A percentile compares a stretch with the other conserved stretches of the same genome.
These are phyloP conservation scores for Channa striata DNA, from an alignment of 2,797 vertebrate genomes.

Conservation along the genomic window DNA sequence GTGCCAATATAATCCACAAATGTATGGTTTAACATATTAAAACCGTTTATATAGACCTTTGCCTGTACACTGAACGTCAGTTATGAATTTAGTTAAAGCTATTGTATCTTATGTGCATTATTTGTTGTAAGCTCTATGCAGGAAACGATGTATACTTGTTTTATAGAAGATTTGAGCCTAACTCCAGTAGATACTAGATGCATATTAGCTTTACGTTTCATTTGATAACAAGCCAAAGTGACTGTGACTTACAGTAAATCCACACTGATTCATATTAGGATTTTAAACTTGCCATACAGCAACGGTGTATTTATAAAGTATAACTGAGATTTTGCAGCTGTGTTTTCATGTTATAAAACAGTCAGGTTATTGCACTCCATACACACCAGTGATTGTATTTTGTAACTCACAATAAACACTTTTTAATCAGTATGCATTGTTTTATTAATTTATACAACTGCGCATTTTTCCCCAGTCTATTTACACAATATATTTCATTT, in stretches of 20 bases:
- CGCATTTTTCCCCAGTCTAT: slow-evolving; percentile 61
- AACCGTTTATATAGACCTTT: slow-evolving; percentile 10
- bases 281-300: too few relatives aligned
- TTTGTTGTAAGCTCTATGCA: neutral
- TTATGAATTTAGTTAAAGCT: neutral
- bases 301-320: neutral
- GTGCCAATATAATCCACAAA: slow-evolving; percentile 72
- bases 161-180: neutral
- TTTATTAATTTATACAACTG: slow-evolving; percentile 82
- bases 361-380: neutral
- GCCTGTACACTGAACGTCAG: slow-evolving; percentile 39
- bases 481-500: slow-evolving; percentile 80
- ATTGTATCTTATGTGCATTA: slow-evolving; percentile 13
- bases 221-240: neutral
- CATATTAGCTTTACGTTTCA: neutral
- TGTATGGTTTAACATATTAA: slow-evolving; percentile 40
- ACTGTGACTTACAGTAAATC: neutral
- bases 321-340: neutral
- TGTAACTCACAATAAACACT: slow-evolving; percentile 18
- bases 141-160: neutral
- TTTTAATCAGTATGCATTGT: slow-evolving; percentile 65
- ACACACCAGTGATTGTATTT: slow-evolving; percentile 8
- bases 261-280: neutral
- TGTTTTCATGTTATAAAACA: slow-evolving; percentile 18
- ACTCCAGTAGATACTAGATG: neutral